phyloP scores from a whole-genome alignment of 2,113 vertebrate genomes.

The Xenus cinereus region DNA sequence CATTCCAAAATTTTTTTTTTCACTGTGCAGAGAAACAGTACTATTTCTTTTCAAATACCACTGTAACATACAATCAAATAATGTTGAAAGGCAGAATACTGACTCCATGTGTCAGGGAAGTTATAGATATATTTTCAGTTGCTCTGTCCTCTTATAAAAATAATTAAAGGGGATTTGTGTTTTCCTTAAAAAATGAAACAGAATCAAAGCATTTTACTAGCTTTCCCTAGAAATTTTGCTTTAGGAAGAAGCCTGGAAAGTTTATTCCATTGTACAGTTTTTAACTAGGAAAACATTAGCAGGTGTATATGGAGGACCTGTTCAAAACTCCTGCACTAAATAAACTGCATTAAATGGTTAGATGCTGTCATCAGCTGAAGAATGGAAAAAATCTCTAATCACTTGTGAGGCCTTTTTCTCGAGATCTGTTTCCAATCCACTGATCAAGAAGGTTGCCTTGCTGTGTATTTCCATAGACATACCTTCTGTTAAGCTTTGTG shows the following conservation, averaged over 20 bases:
- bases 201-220: background rate
- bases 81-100: background rate
- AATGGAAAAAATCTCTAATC: background rate
- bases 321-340: background rate
- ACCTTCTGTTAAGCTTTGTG: background rate
- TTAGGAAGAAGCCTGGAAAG: background rate
- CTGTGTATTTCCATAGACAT: background rate
- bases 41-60: constrained; percentile 14
- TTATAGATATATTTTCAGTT: background rate
- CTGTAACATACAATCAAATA: background rate
- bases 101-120: background rate
- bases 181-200: background rate
- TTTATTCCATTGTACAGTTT: background rate
- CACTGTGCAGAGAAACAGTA: background rate
- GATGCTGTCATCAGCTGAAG: background rate
- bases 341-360: background rate
- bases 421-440: background rate
- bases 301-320: background rate
- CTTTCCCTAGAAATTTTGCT: background rate
- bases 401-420: background rate
- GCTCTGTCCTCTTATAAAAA: background rate
- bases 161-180: background rate
- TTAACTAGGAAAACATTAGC: background rate
- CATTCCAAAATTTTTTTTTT: constrained; percentile 15
- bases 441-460: background rate